These are phyloP conservation scores for Trididemnum miniatum DNA, from an alignment of 23 tunicate species.

Conservation along the genomic window DNA sequence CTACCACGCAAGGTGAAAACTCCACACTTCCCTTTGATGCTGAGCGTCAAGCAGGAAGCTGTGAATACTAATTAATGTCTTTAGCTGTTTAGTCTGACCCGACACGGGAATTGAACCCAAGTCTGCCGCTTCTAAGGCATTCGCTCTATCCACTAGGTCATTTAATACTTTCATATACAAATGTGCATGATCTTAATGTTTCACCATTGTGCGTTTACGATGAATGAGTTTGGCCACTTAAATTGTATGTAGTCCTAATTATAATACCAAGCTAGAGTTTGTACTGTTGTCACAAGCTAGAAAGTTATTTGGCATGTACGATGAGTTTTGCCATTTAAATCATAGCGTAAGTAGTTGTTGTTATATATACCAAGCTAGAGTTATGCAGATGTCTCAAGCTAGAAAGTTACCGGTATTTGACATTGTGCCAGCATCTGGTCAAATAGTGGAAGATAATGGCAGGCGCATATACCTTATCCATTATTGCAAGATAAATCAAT, in stretches of 20 bases:
- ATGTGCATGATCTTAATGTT: not conserved
- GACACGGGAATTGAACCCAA: not conserved
- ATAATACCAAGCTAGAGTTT: not conserved
- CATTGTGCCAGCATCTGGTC: constrained; percentile 1
- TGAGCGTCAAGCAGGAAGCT: constrained; percentile 1
- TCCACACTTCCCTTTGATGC: constrained; percentile 1
- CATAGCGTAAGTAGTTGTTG: not conserved
- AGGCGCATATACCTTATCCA: not conserved
- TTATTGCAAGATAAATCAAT: not conserved
- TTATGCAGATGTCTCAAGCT: not conserved
- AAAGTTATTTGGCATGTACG: not conserved
- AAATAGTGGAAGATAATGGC: not conserved
- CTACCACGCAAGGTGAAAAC: constrained; percentile 1
- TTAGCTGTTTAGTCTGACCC: not conserved
- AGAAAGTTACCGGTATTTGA: not conserved
- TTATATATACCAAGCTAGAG: not conserved
- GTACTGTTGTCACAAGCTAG: not conserved
- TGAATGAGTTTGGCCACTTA: not conserved
- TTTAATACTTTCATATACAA: not conserved
- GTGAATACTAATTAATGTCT: not conserved
- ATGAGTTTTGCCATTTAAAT: not conserved
- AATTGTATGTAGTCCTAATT: not conserved
- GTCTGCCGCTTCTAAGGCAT: not conserved
- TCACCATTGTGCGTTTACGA: not conserved
- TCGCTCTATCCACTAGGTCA: constrained; percentile 1